Conservation (phyloP, 1,140 invertebrate genomes). For the Calephelis nemesis region DNA sequence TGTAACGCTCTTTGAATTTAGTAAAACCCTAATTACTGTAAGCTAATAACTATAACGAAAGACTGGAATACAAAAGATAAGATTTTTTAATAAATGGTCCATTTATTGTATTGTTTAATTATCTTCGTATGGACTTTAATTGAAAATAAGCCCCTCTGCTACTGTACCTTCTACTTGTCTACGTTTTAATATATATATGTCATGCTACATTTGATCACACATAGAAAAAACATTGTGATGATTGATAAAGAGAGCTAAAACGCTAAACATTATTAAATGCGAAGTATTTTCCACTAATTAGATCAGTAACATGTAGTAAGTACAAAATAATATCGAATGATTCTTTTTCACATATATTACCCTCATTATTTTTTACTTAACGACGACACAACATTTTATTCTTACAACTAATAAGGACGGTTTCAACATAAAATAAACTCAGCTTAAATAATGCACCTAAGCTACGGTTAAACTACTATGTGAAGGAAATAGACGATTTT, state of each 20-base stretch:
- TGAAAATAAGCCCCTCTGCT: no score
- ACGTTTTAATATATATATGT: neutral
- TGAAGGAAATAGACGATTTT: slow-evolving; percentile 23
- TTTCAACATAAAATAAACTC: slow-evolving; percentile 47
- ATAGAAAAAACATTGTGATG: slow-evolving; percentile 1
- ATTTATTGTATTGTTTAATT: no score
- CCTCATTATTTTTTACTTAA: slow-evolving; percentile 15
- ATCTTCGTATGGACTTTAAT: no score
- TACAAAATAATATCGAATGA: slow-evolving; percentile 11
- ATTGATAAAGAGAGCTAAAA: slow-evolving; percentile 7
- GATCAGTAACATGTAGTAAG: slow-evolving; percentile 2
- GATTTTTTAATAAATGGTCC: no score
- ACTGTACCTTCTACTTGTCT: no score
- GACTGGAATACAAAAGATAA: no score
- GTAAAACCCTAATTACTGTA: no score
- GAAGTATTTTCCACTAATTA: slow-evolving; percentile 9
- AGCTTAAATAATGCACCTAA: slow-evolving; percentile 26
- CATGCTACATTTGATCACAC: neutral
- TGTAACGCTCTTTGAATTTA: no score
- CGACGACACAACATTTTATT: slow-evolving; percentile 30
- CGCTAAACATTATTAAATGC: neutral
- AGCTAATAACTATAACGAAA: no score
- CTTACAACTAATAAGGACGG: slow-evolving; percentile 58
- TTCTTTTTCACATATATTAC: slow-evolving; percentile 2
- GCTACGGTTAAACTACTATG: slow-evolving; percentile 17